Base-by-base conservation (phyloP, 2,888 invertebrate species). In the Ephialtes manifestator region DNA sequence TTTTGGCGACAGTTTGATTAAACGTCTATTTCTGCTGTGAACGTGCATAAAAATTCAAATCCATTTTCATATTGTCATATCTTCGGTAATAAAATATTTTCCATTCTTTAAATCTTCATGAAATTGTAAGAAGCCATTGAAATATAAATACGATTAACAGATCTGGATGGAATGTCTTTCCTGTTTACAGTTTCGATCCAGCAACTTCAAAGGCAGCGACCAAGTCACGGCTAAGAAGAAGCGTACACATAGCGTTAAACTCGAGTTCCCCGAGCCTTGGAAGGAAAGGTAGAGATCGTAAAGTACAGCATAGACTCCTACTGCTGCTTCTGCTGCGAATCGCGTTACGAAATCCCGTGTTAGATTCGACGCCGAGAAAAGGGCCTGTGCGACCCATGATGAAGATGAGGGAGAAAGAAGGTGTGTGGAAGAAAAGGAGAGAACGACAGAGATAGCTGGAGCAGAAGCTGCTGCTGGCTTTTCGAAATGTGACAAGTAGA, bases 311-410 rank as follows among this genome's bases (percentile, higher is more conserved):
- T 20, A 43, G 46, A 63, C 39, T 28, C 2, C 24, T 24, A 24
- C 24, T 24, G 24, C 1, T 24, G 24, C 24, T 24, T 1, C 24
- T 24, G 53, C 31, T 48, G 58, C 63, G 77, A 84, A 84, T 83
- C 80, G 63, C 82, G 70, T 86, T 86, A 82, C 58, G 79, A 84
- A 85, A 86, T 82, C 72, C 72, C 58, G 65, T 18, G 39, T 84
- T 65, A 70, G 43, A 65, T 78, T 35, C 68, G 74, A 65, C 13
- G 55, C 60, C 28, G 51, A 53, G 75, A 39, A 67, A 63, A 76
- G 81, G 53, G 48, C 48, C 39, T 68, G 4, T 31, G 13, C 51
- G 72, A 81, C 15, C 31, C 31, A 43, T 28, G 46, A 18, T 68
- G 24, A 24, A 2, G 24, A 24, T 51, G 68, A 51, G 63, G 60